Evolutionary conservation across 2,888 invertebrate genomes (phyloP).

Genomic region (Cephus sareptanus): DNA sequence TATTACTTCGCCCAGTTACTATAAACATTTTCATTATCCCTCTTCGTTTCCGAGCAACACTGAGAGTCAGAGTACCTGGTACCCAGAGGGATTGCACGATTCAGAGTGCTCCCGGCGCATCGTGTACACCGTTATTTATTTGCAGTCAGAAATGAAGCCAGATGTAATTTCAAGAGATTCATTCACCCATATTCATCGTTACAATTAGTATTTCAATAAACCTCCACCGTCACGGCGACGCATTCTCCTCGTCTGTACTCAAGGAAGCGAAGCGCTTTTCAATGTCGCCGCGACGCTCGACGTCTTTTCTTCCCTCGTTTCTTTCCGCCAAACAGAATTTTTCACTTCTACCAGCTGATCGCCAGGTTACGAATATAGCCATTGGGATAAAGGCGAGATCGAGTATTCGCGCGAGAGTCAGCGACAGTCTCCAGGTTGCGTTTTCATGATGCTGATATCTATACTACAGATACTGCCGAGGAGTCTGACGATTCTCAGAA

Average conservation of each 20-base stretch:
- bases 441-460: not conserved
- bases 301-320: not conserved
- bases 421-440: not conserved
- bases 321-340: not conserved
- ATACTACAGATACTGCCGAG: not conserved
- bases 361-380: not conserved
- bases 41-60: not conserved
- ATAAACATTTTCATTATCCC: slow-evolving; percentile 19
- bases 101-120: not conserved
- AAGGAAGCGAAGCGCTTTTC: not conserved
- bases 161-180: slow-evolving; percentile 28
- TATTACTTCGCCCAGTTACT: slow-evolving; percentile 42
- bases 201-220: slow-evolving; percentile 31
- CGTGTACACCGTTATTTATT: not conserved
- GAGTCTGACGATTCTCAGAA: not conserved
- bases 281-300: not conserved
- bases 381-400: not conserved
- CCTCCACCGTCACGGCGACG: not conserved
- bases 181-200: slow-evolving; percentile 30
- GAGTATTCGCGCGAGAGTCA: not conserved
- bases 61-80: not conserved
- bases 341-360: not conserved
- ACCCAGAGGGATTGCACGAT: not conserved
- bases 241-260: not conserved
- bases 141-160: not conserved